These are phyloP conservation scores for Ichneumoninae sp. DNA, from an alignment of 2,888 invertebrate genomes.

Conservation along the genomic window DNA sequence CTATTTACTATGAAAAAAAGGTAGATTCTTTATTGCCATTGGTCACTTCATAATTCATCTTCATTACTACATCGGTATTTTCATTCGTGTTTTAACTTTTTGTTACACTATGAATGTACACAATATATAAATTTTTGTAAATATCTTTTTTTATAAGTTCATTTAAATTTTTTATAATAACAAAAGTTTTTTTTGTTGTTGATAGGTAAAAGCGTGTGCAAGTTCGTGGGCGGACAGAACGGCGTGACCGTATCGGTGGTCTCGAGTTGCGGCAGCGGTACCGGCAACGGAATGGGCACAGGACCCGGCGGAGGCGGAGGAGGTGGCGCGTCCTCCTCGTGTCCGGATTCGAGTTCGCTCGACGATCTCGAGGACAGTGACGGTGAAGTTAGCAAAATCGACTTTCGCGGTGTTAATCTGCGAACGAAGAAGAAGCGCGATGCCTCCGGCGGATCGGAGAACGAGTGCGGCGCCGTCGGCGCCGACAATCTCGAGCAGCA, in stretches of 20 bases:
- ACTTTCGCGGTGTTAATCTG: conserved; percentile 89
- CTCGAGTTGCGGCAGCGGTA: conserved; percentile 83
- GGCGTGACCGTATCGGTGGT: conserved; percentile 87
- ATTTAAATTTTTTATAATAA: conserved; percentile 6
- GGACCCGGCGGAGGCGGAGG: conserved; percentile 72
- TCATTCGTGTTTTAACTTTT: neutral
- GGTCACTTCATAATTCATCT: too few relatives aligned
- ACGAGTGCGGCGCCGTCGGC: conserved; percentile 71
- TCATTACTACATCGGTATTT: too few relatives aligned
- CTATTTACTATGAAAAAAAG: too few relatives aligned
- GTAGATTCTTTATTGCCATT: too few relatives aligned
- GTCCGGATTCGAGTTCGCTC: conserved; percentile 71
- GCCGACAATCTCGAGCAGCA: conserved; percentile 80
- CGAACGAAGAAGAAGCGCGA: conserved; percentile 88
- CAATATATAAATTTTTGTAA: neutral
- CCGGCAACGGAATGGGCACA: conserved; percentile 70
- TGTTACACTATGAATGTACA: neutral
- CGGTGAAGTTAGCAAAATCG: conserved; percentile 92
- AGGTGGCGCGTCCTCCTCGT: conserved; percentile 62
- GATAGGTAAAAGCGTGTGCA: conserved; percentile 82
- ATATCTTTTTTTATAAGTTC: neutral
- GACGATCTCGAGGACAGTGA: conserved; percentile 88
- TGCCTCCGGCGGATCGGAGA: conserved; percentile 84
- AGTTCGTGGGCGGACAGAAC: conserved; percentile 82
- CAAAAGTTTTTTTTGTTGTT: neutral